phyloP scores from a whole-genome alignment of 2,113 vertebrate genomes.

The Tupaia tana region DNA sequence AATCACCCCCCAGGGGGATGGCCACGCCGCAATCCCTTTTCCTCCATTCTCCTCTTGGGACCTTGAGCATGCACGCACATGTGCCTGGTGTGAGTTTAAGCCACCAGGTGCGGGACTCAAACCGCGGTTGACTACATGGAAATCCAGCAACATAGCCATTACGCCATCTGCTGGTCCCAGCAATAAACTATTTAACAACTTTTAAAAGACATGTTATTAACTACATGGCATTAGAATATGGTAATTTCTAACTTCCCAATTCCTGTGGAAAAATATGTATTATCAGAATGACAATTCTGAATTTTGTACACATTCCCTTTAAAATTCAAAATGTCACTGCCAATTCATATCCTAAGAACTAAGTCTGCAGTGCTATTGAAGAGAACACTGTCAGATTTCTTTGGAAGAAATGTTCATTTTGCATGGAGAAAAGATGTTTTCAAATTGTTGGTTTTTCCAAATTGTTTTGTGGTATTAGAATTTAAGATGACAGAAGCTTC shows the following conservation, averaged over 20 bases:
- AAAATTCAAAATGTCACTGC: slow-evolving; percentile 5
- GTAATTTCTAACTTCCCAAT: neutral
- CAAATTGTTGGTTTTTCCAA: neutral
- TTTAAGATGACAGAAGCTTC: neutral
- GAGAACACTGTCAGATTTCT: neutral
- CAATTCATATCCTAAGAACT: neutral
- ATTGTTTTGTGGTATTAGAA: neutral
- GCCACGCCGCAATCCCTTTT: too few relatives aligned
- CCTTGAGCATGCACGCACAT: too few relatives aligned
- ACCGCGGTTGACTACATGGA: too few relatives aligned
- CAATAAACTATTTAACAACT: neutral
- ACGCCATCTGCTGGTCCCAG: too few relatives aligned
- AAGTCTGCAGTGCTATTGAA: neutral
- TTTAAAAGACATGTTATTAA: neutral
- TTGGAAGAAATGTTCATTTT: neutral
- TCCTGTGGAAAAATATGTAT: neutral
- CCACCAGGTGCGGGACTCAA: too few relatives aligned
- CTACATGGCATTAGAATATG: neutral
- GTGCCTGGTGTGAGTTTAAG: too few relatives aligned
- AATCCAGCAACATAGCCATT: too few relatives aligned
- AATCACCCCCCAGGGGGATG: too few relatives aligned
- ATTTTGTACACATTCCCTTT: neutral
- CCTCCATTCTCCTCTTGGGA: too few relatives aligned
- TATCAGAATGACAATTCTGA: neutral
- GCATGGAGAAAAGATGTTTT: neutral